Evolutionary conservation across 2,888 invertebrate genomes (phyloP).

Genomic region (Diaphora mendica): DNA sequence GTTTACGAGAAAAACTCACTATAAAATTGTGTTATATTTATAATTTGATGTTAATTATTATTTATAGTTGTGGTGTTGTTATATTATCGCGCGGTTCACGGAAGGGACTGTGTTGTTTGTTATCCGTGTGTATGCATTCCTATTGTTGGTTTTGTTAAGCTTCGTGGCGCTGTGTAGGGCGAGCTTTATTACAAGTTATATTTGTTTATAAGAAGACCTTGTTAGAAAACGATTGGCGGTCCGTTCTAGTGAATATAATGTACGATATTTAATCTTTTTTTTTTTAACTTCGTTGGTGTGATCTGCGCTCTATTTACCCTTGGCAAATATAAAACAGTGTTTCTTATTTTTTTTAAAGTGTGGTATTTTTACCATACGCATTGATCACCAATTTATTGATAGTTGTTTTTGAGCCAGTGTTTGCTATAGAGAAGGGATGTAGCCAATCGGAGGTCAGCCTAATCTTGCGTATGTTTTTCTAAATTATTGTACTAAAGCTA

Average conservation of each 20-base stretch:
- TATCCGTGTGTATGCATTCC: conserved; percentile 49
- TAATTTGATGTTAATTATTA: conserved; percentile 25
- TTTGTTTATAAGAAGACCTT: background rate
- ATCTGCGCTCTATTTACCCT: background rate
- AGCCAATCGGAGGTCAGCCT: background rate
- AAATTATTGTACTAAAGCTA: background rate
- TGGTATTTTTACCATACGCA: background rate
- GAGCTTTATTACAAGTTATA: conserved; percentile 6
- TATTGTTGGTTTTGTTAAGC: conserved; percentile 42
- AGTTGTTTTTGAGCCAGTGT: background rate
- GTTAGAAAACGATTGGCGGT: background rate
- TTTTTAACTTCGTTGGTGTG: background rate
- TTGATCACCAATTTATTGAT: background rate
- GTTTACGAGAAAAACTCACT: conserved; percentile 14
- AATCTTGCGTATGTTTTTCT: background rate
- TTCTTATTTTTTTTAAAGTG: background rate
- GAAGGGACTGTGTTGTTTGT: conserved; percentile 32
- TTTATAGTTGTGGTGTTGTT: conserved; percentile 21
- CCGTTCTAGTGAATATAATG: background rate
- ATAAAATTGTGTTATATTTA: conserved; percentile 23
- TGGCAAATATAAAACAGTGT: background rate
- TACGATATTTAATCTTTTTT: background rate
- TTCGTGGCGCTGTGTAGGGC: conserved; percentile 16
- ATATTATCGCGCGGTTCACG: conserved; percentile 12
- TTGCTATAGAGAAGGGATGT: background rate